These are phyloP conservation scores for Pseudomyrmex gracilis DNA, from an alignment of 1,140 invertebrate species.

Conservation along the genomic window DNA sequence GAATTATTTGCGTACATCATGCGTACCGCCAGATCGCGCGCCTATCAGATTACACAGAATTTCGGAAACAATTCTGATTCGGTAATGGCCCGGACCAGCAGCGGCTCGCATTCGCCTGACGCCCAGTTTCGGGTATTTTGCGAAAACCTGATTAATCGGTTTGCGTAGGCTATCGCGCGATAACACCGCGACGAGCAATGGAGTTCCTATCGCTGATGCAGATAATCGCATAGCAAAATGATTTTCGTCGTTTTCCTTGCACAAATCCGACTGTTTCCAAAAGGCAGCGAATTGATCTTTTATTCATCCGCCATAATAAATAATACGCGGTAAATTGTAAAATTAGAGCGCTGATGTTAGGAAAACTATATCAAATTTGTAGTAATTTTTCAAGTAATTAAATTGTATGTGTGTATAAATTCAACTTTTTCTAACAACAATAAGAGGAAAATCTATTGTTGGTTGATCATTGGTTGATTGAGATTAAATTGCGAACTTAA, in stretches of 20 bases:
- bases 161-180: constrained; percentile 52
- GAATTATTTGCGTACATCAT: constrained; percentile 54
- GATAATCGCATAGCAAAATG: constrained; percentile 60
- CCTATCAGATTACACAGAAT: constrained; percentile 58
- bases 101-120: constrained; percentile 11
- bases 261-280: not conserved
- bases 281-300: constrained; percentile 10
- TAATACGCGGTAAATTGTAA: not conserved
- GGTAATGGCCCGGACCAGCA: constrained; percentile 44
- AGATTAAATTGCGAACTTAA: not conserved
- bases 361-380: too few species aligned
- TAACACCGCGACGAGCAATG: constrained; percentile 55
- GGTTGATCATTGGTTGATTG: constrained; percentile 23
- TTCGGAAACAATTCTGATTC: constrained; percentile 60
- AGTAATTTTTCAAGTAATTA: not conserved
- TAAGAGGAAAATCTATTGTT: not conserved
- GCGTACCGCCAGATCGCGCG: constrained; percentile 43
- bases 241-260: constrained; percentile 32
- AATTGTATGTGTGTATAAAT: not conserved
- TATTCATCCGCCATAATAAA: not conserved
- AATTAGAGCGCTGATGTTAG: too few species aligned
- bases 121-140: constrained; percentile 45
- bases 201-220: constrained; percentile 57
- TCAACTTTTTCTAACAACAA: not conserved
- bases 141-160: constrained; percentile 63